These are phyloP conservation scores for Panulirus ornatus DNA, from an alignment of 1,140 invertebrate species.

Conservation along the genomic window DNA sequence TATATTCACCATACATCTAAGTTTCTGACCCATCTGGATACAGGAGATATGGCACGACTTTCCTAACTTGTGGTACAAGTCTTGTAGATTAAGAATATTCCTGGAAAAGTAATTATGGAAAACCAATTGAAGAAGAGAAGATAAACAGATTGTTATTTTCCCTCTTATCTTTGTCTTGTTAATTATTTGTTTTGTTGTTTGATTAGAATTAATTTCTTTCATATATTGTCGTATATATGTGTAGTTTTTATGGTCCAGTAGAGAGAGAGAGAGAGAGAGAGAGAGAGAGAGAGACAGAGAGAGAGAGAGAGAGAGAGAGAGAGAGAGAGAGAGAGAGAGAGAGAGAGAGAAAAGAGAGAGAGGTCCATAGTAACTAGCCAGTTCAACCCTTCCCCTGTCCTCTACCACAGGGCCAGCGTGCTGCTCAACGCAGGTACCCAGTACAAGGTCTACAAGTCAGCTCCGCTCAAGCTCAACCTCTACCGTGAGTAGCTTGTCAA, in stretches of 20 bases:
- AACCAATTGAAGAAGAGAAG: no score
- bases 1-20: no score
- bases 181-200: no score
- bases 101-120: no score
- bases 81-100: no score
- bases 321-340: not conserved
- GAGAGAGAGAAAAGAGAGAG: slow-evolving; percentile 12
- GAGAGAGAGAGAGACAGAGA: not conserved
- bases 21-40: no score
- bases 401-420: slow-evolving; percentile 33
- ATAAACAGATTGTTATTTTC: no score
- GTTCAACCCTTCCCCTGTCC: not conserved
- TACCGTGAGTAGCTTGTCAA: slow-evolving; percentile 45
- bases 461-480: not conserved
- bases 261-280: slow-evolving; percentile 7
- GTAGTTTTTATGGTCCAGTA: not conserved
- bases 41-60: no score
- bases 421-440: not conserved
- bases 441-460: slow-evolving; percentile 30
- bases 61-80: no score
- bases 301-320: not conserved
- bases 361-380: not conserved
- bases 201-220: no score
- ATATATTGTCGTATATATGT: not conserved
- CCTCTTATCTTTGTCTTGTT: no score